Conservation (phyloP, 2,888 invertebrate genomes). For the Pristionchus maxplancki region DNA sequence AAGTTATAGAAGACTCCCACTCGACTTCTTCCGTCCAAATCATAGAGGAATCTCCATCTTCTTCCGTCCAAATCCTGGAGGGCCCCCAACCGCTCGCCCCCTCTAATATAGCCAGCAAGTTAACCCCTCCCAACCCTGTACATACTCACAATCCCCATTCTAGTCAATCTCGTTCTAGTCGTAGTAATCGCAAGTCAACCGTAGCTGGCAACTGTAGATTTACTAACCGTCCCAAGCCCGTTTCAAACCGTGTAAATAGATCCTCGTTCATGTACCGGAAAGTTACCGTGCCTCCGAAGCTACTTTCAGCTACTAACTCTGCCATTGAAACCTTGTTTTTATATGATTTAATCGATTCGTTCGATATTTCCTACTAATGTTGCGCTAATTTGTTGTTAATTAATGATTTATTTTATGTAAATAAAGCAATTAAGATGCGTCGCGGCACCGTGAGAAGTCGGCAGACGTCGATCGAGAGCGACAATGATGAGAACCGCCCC, state of each 20-base stretch:
- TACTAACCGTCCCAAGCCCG: background rate
- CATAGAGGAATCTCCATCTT: background rate
- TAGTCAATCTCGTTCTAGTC: background rate
- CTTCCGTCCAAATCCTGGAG: background rate
- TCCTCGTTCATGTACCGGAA: slow-evolving; percentile 16
- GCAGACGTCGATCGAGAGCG: slow-evolving; percentile 1
- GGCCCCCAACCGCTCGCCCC: background rate
- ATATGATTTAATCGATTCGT: background rate
- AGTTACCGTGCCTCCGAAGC: background rate
- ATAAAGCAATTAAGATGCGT: slow-evolving; percentile 42
- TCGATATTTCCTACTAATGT: background rate
- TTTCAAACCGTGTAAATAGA: slow-evolving; percentile 26
- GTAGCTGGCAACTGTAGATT: background rate
- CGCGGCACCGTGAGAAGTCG: slow-evolving; percentile 9
- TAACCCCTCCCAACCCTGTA: background rate
- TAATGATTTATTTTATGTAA: background rate
- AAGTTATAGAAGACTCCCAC: background rate
- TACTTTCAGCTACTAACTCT: background rate
- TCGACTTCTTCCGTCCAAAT: background rate
- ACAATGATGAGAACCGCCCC: background rate
- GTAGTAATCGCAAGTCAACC: background rate
- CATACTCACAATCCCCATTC: background rate
- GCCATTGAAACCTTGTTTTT: slow-evolving; percentile 5
- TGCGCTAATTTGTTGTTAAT: background rate
- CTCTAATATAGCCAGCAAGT: background rate